Conservation (phyloP, 2,888 invertebrate genomes). For the Noctuana brunneofusca region DNA sequence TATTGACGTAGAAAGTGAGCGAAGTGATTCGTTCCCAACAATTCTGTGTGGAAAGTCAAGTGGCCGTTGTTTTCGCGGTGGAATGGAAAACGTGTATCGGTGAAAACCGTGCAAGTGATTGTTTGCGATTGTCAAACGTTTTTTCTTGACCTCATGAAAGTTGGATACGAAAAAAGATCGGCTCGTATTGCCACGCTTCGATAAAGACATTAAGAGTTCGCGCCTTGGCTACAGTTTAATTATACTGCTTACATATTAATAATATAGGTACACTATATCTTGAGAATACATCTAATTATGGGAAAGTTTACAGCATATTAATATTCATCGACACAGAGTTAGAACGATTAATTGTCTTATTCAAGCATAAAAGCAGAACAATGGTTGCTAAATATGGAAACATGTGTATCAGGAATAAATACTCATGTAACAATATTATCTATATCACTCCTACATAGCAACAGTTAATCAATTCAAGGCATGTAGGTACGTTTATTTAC, state of each 20-base stretch:
- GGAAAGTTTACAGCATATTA: background rate
- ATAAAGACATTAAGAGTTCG: slow-evolving; percentile 1
- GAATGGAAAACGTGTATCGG: slow-evolving; percentile 59
- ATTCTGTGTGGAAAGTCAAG: slow-evolving; percentile 66
- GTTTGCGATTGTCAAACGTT: slow-evolving; percentile 41
- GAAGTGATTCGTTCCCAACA: slow-evolving; percentile 59
- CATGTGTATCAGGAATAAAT: no score
- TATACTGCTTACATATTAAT: background rate
- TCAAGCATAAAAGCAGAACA: no score
- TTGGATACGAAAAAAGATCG: slow-evolving; percentile 4
- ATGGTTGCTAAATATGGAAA: no score
- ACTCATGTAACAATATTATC: no score
- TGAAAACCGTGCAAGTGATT: slow-evolving; percentile 56
- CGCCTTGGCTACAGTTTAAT: slow-evolving; percentile 2
- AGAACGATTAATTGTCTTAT: no score
- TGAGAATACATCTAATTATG: background rate
- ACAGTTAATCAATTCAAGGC: no score
- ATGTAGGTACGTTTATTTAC: no score
- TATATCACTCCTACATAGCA: no score
- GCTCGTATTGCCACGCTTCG: background rate
- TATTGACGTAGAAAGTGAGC: slow-evolving; percentile 64
- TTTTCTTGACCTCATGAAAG: slow-evolving; percentile 37
- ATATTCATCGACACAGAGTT: background rate
- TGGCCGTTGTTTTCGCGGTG: slow-evolving; percentile 41
- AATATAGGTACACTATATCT: background rate